phyloP scores from a whole-genome alignment of 1,140 invertebrate genomes.

The Drosophila auraria region DNA sequence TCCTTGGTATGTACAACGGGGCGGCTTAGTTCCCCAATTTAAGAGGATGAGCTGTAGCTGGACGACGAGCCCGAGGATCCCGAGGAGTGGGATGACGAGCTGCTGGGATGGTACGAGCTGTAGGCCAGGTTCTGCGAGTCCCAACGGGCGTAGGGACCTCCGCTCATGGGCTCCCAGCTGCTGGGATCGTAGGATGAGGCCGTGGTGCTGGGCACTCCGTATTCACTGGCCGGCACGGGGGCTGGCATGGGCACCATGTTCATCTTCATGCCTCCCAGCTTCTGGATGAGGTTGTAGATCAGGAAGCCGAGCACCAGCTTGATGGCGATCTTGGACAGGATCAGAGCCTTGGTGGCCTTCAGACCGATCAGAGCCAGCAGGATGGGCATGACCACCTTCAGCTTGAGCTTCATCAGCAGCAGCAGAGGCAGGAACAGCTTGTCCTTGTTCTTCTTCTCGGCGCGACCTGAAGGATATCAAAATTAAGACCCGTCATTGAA shows the following conservation, averaged over 20 bases:
- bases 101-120: conserved; percentile 90
- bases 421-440: conserved; percentile 92
- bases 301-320: conserved; percentile 92
- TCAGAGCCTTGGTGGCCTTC: conserved; percentile 92
- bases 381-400: conserved; percentile 93
- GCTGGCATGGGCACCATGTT: conserved; percentile 87
- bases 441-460: conserved; percentile 89
- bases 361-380: conserved; percentile 91
- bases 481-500: conserved; percentile 26
- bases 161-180: conserved; percentile 88
- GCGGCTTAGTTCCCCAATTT: conserved; percentile 36
- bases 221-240: conserved; percentile 86
- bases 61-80: conserved; percentile 61
- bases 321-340: conserved; percentile 93
- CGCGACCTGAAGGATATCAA: conserved; percentile 56
- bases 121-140: conserved; percentile 91
- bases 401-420: conserved; percentile 92
- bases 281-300: conserved; percentile 91
- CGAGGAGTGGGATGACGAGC: conserved; percentile 86
- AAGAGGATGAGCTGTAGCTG: conserved; percentile 78
- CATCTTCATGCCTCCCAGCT: conserved; percentile 90
- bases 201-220: conserved; percentile 89
- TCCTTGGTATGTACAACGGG: conserved; percentile 74
- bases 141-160: conserved; percentile 91
- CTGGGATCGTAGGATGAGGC: conserved; percentile 88